A percentile compares a stretch with the other conserved stretches of the same genome.
phyloP scores from a whole-genome alignment of 2,113 vertebrate species.

The Phyllostomus discolor region DNA sequence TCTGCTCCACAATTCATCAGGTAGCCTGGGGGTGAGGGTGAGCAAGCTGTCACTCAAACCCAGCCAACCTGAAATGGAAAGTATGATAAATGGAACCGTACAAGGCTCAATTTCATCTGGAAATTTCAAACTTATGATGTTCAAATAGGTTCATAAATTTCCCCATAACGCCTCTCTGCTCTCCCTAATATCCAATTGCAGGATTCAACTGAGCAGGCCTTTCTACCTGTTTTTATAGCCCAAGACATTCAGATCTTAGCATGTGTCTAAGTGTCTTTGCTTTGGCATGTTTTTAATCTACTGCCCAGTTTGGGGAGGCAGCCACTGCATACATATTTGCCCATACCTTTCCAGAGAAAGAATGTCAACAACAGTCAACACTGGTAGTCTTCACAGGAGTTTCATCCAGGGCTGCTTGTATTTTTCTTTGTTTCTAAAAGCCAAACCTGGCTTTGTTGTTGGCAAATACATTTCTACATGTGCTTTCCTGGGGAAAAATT shows the following conservation, averaged over 20 bases:
- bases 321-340: slow-evolving; percentile 35
- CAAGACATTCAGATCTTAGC: not conserved
- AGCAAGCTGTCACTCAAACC: slow-evolving; percentile 41
- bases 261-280: not conserved
- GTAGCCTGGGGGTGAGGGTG: slow-evolving; percentile 46
- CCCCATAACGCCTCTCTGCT: not conserved
- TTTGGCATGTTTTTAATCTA: slow-evolving; percentile 44
- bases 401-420: not conserved
- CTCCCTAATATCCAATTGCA: slow-evolving; percentile 3
- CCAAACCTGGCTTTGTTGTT: slow-evolving; percentile 32
- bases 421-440: not conserved
- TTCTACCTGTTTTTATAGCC: slow-evolving; percentile 19
- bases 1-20: slow-evolving; percentile 31
- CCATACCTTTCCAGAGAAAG: slow-evolving; percentile 29
- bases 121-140: slow-evolving; percentile 65
- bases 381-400: slow-evolving; percentile 39
- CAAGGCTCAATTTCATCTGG: slow-evolving; percentile 61
- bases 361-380: slow-evolving; percentile 2
- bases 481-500: not conserved
- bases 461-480: slow-evolving; percentile 46
- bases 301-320: not conserved
- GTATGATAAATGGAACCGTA: slow-evolving; percentile 55
- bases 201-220: slow-evolving; percentile 44
- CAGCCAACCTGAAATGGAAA: slow-evolving; percentile 51
- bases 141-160: slow-evolving; percentile 53